These are phyloP conservation scores for Ciconia boyciana DNA, from an alignment of 2,113 vertebrate species.

Conservation along the genomic window DNA sequence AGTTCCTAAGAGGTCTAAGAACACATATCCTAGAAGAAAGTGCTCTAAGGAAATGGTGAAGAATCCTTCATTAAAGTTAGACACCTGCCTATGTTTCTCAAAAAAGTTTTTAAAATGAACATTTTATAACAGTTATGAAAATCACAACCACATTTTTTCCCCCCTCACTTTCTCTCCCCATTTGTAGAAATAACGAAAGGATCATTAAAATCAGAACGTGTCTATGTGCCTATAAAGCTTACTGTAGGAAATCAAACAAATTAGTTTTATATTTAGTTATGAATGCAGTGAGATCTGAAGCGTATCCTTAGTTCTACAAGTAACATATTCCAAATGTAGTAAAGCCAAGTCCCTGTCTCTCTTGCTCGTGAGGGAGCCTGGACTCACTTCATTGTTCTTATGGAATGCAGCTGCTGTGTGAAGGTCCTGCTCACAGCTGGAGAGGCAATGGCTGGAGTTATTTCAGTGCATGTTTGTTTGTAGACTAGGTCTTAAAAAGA, in stretches of 20 bases:
- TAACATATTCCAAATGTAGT: neutral
- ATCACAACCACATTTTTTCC: neutral
- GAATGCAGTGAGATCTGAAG: neutral
- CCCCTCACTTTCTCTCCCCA: neutral
- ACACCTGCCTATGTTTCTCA: neutral
- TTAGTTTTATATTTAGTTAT: neutral
- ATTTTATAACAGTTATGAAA: neutral
- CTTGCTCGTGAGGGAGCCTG: neutral
- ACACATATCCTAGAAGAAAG: neutral
- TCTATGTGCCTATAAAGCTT: neutral
- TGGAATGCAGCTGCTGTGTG: neutral
- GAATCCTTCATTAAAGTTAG: neutral
- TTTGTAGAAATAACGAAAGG: neutral
- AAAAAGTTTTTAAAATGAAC: neutral
- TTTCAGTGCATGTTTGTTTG: neutral
- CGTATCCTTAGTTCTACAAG: neutral
- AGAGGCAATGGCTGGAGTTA: neutral
- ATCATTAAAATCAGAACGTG: neutral
- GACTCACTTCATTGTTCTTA: neutral
- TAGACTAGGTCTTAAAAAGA: constrained; percentile 6
- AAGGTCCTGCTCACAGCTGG: constrained; percentile 23
- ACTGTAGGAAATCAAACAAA: neutral
- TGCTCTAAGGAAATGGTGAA: neutral
- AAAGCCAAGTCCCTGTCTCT: neutral
- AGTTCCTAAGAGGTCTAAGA: neutral